A percentile compares a stretch with the other conserved stretches of the same genome.
Evolutionary conservation across 2,888 invertebrate genomes (phyloP).

Genomic region (Xestia xanthographa): DNA sequence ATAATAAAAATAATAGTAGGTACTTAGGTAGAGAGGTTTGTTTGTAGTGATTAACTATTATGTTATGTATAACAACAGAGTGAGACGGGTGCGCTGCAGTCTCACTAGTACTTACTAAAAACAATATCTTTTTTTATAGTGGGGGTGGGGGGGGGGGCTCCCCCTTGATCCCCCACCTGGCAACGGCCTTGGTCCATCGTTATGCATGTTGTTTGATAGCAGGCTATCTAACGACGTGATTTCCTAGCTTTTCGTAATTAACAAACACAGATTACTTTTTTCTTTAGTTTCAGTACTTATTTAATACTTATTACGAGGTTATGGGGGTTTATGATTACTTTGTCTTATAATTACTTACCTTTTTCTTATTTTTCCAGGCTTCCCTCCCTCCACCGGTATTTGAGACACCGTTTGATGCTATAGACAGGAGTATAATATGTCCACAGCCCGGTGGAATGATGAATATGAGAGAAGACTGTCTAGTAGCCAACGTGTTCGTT

Average conservation of each 20-base stretch:
- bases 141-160: no score
- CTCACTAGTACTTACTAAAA: no score
- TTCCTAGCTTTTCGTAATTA: not conserved
- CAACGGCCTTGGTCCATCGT: no score
- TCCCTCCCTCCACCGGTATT: conserved; percentile 74
- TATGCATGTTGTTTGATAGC: not conserved
- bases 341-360: not conserved
- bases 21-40: no score
- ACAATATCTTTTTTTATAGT: no score
- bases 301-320: not conserved
- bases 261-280: not conserved
- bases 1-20: no score
- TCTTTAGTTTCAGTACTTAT: not conserved
- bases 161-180: no score
- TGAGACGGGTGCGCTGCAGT: no score
- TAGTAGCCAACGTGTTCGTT: conserved; percentile 79
- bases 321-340: not conserved
- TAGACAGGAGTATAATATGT: conserved; percentile 67
- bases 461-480: conserved; percentile 76
- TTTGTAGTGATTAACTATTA: no score
- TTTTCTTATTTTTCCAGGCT: conserved; percentile 60
- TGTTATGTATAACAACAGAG: no score
- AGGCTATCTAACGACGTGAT: not conserved
- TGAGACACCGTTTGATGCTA: conserved; percentile 70
- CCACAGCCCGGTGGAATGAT: conserved; percentile 63